Base-by-base conservation (phyloP, 1,140 invertebrate genomes). In the Yoshiicerus persimilis region DNA sequence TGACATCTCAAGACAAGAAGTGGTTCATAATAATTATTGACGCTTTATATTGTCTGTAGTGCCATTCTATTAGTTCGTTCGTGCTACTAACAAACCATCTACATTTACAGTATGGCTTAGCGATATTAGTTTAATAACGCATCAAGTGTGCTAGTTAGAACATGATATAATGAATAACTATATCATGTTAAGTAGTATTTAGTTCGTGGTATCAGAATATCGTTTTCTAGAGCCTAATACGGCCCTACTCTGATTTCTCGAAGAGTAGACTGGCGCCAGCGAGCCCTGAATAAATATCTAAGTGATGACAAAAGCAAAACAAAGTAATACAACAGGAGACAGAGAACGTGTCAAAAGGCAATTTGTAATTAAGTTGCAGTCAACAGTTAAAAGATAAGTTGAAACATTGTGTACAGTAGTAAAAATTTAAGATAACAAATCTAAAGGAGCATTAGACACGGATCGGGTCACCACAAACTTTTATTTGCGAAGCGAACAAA, bases 261-360 rank as follows among this genome's bases (percentile, higher is more conserved):
- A 70, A 9, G 20, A 34, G 70, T 11, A 32, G 75, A 80, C 75
- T 80, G 75, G 75, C 75, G 75, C 75, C 75, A 80, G n/a, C 30
- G 30, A 36, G 75, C n/a, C 75, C 30, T 38, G 11, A 38, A 36
- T 80, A 80, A 32, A n/a, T 36, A 36, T n/a, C 20, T 36, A 80
- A 16, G 75, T 11, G 75, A 80, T 80, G 75, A 80, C 34, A 80
- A 80, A 36, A 20, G 30, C 34, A 80, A 80, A 80, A 80, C 75
- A 80, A 80, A 80, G 75, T 38, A 38, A 36, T 36, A 80, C 30
- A 36, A 34, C n/a, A n/a, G 20, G 32, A 80, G 75, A 36, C 75
- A 32, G 9, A 80, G 75, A 80, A 80, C 75, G 75, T 80, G 75
- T 80, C 75, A n/a, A 80, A 80, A 80, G 75, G 32, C 75, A 16